Conservation (phyloP, 2,113 vertebrate species). For the Malurus cyaneus region DNA sequence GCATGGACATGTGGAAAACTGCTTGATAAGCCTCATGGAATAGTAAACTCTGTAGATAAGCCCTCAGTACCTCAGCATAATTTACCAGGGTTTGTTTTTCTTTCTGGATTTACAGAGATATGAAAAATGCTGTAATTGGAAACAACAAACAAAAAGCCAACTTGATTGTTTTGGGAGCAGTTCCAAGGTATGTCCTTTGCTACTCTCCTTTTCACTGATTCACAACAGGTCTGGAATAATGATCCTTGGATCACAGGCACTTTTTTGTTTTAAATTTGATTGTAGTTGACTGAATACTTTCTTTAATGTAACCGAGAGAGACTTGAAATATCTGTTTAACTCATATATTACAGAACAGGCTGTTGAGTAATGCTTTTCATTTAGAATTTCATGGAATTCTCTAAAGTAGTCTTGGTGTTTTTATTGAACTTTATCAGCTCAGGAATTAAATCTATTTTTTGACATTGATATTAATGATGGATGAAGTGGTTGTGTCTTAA, state of each 20-base stretch:
- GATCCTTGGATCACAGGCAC: conserved; percentile 45
- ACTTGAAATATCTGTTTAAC: conserved; percentile 32
- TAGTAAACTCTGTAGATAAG: conserved; percentile 64
- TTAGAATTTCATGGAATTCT: conserved; percentile 9
- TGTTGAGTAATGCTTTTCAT: conserved; percentile 42
- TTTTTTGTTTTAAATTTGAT: conserved; percentile 46
- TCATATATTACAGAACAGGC: conserved; percentile 9
- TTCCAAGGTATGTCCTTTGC: conserved; percentile 87
- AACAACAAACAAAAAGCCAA: conserved; percentile 99
- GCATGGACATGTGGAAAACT: conserved; percentile 24
- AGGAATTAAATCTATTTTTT: conserved; percentile 17
- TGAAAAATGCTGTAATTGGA: conserved; percentile 99
- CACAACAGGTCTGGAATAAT: conserved; percentile 45
- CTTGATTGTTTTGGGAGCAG: conserved; percentile 97
- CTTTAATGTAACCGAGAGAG: conserved; percentile 18
- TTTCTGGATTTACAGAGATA: conserved; percentile 88
- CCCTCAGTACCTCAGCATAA: conserved; percentile 66
- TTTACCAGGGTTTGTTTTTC: conserved; percentile 71
- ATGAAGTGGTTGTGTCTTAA: conserved; percentile 14
- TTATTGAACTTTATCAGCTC: not conserved
- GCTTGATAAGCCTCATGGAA: conserved; percentile 32
- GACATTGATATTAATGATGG: not conserved
- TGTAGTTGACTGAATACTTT: conserved; percentile 44
- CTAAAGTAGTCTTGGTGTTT: not conserved
- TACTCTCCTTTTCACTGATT: conserved; percentile 68